A percentile compares a stretch with the other conserved stretches of the same genome.
Evolutionary conservation across 2,888 invertebrate genomes (phyloP).

Genomic region (Sarcophaga caerulescens): DNA sequence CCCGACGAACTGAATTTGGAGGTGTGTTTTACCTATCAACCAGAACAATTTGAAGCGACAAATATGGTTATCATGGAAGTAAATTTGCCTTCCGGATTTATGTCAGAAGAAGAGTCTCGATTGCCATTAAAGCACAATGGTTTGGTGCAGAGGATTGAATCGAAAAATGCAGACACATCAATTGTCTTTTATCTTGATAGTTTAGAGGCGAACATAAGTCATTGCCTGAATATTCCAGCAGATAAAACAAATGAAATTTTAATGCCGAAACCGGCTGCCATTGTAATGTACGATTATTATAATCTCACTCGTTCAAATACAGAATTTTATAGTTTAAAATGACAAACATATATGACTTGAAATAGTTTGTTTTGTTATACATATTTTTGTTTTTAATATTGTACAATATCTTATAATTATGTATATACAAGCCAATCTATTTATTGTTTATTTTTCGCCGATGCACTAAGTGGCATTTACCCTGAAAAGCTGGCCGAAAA

Average conservation of each 20-base stretch:
- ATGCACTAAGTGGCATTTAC: no score
- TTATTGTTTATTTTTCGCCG: no score
- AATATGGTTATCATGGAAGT: constrained; percentile 87
- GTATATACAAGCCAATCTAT: no score
- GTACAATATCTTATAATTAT: no score
- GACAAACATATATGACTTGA: not conserved
- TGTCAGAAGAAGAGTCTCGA: constrained; percentile 32
- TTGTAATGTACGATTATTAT: constrained; percentile 94
- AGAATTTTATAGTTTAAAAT: constrained; percentile 71
- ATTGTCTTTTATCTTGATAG: not conserved
- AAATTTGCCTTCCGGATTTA: constrained; percentile 91
- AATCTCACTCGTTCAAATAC: constrained; percentile 85
- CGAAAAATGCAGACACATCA: constrained; percentile 7
- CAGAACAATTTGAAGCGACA: not conserved
- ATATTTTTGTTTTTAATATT: no score
- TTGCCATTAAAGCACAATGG: not conserved
- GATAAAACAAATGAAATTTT: constrained; percentile 92
- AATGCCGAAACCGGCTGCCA: constrained; percentile 91
- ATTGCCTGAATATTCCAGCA: constrained; percentile 87
- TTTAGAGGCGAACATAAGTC: not conserved
- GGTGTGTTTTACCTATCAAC: not conserved
- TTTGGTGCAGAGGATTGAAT: constrained; percentile 4
- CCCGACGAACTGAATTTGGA: not conserved
- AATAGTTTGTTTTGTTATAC: no score
- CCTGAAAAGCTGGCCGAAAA: no score